Conservation (phyloP, 2,888 invertebrate species). For the Drosophila macrospina region DNA sequence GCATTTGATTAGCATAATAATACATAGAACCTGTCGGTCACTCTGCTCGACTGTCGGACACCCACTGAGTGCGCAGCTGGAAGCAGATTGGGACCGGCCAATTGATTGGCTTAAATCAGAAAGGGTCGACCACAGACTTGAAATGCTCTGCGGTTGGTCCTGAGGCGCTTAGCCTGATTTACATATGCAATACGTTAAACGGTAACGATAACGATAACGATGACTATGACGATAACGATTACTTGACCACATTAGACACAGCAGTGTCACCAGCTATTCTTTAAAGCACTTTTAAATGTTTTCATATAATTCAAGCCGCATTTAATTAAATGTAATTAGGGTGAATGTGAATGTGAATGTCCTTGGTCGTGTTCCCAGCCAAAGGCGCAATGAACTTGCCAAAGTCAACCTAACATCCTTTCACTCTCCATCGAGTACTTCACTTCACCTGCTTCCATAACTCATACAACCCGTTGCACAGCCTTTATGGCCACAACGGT, state of each 20-base stretch:
- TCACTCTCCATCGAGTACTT: conserved; percentile 2
- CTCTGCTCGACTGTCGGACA: conserved; percentile 30
- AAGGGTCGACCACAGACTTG: conserved; percentile 69
- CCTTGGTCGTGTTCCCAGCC: conserved; percentile 22
- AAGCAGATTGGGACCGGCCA: neutral
- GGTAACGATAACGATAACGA: conserved; percentile 49
- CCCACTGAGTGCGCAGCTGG: conserved; percentile 4
- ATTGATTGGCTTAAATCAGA: conserved; percentile 49
- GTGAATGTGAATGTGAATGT: conserved; percentile 38
- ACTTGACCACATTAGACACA: conserved; percentile 12
- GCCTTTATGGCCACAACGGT: conserved; percentile 20
- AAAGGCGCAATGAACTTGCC: conserved; percentile 53
- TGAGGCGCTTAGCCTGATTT: conserved; percentile 57
- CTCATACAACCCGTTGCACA: conserved; percentile 54
- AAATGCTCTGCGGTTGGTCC: conserved; percentile 47
- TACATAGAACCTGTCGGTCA: conserved; percentile 30
- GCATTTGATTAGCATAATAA: conserved; percentile 72
- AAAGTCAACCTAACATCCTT: conserved; percentile 4
- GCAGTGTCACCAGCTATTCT: neutral
- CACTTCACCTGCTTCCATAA: conserved; percentile 40
- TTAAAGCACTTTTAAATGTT: conserved; percentile 35
- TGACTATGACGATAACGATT: conserved; percentile 43
- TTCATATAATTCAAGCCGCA: conserved; percentile 35
- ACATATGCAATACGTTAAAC: conserved; percentile 57
- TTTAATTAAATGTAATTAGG: conserved; percentile 64